Evolutionary conservation across 2,888 invertebrate genomes (phyloP), one percentile per base, ranked within the genome.

Genomic region (Ophonus ardosiacus): DNA sequence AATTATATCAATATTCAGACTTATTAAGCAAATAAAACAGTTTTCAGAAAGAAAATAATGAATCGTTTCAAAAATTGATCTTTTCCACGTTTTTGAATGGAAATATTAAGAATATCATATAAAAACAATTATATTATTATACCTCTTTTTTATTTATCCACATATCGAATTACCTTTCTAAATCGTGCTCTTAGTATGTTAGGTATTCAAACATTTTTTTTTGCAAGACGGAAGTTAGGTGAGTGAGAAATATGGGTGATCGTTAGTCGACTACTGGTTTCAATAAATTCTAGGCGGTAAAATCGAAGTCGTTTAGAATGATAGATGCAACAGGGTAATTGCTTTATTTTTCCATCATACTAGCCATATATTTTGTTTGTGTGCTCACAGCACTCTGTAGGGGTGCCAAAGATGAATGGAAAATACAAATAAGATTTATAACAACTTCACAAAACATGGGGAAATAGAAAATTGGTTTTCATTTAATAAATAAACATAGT

Each of bases 311-410:
- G 68, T 68, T 68, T 15, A 10, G 15, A 68, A 68, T 68, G 68
- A 68, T 68, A 31, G 68, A 68, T 68, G 13, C 31, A n/a, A 7
- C 7, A 31, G 24, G 31, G 68, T 68, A 68, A 68, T 68, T 68
- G 68, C 38, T 68, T 68, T 68, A 38, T 68, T 68, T 68, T 68
- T 68, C 31, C 15, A 68, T 68, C 38, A 68, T 31, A 15, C 68
- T 38, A 68, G 38, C 5, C 31, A 68, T 68, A 68, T 68, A 68
- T 68, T 31, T 38, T 38, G 38, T 40, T 38, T 68, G n/a, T n/a
- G n/a, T 68, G 38, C 38, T 15, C 7, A 7, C 15, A 2, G 68
- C 38, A 15, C 68, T 31, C 38, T 68, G 7, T 31, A 31, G 31
- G 68, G 68, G 43, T 51, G 13, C 43, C 43, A 51, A 51, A 51